phyloP scores from a whole-genome alignment of 2,113 vertebrate genomes.

The Entosphenus tridentatus region DNA sequence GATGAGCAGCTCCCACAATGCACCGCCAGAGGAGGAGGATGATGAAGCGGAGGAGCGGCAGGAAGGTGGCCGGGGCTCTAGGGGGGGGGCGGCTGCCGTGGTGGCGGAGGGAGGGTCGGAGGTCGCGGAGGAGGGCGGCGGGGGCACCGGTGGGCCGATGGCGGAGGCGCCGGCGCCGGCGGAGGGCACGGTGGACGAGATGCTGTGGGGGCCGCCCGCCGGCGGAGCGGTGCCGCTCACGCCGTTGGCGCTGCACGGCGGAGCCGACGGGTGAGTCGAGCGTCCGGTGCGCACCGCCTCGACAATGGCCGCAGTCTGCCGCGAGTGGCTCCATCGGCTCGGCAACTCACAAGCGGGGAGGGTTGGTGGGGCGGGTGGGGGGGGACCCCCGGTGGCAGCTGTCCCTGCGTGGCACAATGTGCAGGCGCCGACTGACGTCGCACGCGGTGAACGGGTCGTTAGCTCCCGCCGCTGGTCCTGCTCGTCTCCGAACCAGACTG shows the following conservation, averaged over 20 bases:
- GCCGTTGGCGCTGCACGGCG: conserved; percentile 22
- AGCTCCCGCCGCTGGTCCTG: too few relatives aligned
- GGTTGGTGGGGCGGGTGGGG: conserved; percentile 9
- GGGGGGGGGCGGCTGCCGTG: too few relatives aligned
- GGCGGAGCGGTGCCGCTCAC: conserved; percentile 30
- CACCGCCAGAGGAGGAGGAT: conserved; percentile 12
- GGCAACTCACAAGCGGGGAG: conserved; percentile 14
- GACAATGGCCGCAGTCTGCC: conserved; percentile 7
- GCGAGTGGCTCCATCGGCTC: conserved; percentile 11
- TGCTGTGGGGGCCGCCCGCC: conserved; percentile 32
- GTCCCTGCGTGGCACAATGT: not conserved
- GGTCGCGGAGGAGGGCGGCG: conserved; percentile 12
- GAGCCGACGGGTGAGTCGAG: conserved; percentile 21
- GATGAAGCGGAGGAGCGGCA: too few relatives aligned
- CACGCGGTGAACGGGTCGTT: not conserved
- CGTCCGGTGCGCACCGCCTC: conserved; percentile 7
- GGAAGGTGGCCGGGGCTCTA: too few relatives aligned
- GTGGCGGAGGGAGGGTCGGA: conserved; percentile 16
- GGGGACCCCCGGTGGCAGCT: conserved; percentile 16
- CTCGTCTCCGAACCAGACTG: too few relatives aligned
- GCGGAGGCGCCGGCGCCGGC: conserved; percentile 10
- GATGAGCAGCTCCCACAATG: conserved; percentile 61
- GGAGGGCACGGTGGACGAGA: conserved; percentile 23
- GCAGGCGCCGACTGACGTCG: not conserved
- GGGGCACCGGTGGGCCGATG: not conserved